Base-by-base conservation (phyloP, 1,140 invertebrate species). In the Saccostrea cuccullata region DNA sequence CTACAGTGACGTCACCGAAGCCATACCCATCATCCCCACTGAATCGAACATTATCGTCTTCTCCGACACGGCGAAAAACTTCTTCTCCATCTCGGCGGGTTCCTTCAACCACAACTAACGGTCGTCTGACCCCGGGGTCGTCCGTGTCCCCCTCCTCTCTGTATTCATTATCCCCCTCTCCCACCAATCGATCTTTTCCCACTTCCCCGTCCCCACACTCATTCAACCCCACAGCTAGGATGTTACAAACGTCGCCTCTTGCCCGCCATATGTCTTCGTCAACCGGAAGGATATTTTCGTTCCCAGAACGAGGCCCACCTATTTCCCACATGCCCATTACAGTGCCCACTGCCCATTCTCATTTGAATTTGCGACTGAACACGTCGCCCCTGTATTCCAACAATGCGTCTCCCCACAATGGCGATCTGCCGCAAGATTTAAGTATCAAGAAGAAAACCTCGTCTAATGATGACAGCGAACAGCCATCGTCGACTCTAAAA, bases 361-460 rank as follows among this genome's bases (percentile, higher is more conserved):
- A 84, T 60, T 55, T 84, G 82, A 83, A 67, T 47, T 40, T 67
- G n/a, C 56, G 84, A 67, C 8, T 85, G 2, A 60, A 85, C 58
- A 55, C 26, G 11, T 85, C 60, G 8, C n/a, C 36, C 11, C 11
- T 40, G 9, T 85, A 40, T 15, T 60, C 36, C 58, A 47, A 64
- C 40, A 23, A 47, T 23, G 47, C 30, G 11, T 55, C 56, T 67
- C 86, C 86, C 58, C 82, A 87, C 23, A 86, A 83, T 30, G 84
- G 83, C 11, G 88, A 89, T 26, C 64, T 86, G 0, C 86, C 88
- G 1, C 88, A 89, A 30, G 88, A 89, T 64, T 55, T 89, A 30
- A 89, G 88, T 47, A 89, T 89, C n/a, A 89, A 89, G 36, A 89
- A 89, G 86, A 89, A 89, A 86, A 77, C 70, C 67, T 73, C 67